phyloP scores from a whole-genome alignment of 2,113 vertebrate genomes.

The Calypte anna region DNA sequence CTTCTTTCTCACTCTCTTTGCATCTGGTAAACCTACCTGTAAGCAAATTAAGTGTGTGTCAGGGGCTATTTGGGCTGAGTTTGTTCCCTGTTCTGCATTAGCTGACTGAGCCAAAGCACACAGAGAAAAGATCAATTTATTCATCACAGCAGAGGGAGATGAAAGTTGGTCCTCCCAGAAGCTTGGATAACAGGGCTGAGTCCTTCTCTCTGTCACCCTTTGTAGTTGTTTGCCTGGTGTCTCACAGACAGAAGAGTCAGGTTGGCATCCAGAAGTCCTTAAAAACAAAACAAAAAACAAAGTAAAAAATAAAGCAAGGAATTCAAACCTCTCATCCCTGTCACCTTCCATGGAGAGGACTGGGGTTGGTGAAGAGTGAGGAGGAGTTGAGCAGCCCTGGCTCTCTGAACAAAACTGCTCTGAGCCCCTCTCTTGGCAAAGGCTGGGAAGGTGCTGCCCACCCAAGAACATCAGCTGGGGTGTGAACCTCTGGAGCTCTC shows the following conservation, averaged over 20 bases:
- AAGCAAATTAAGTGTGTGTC: background rate
- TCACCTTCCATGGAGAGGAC: background rate
- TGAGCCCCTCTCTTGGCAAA: background rate
- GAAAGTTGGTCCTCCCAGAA: background rate
- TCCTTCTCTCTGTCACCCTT: background rate
- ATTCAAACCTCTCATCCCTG: slow-evolving; percentile 9
- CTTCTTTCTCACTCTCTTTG: slow-evolving; percentile 19
- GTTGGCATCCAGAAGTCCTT: background rate
- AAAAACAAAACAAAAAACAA: background rate
- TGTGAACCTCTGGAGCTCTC: background rate
- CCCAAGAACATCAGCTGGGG: slow-evolving; percentile 33
- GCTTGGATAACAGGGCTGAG: background rate
- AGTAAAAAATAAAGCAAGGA: background rate
- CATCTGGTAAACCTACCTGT: background rate
- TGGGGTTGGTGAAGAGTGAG: background rate
- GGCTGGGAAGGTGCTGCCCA: background rate
- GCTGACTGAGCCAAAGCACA: background rate
- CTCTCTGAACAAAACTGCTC: background rate
- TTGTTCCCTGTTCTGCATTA: background rate
- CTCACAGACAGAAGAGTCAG: background rate
- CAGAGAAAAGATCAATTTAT: background rate
- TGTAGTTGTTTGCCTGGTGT: background rate
- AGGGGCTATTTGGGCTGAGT: background rate
- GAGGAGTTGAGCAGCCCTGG: background rate
- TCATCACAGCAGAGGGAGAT: background rate